These are phyloP conservation scores for Martes flavigula DNA, from an alignment of 2,797 vertebrate genomes.

Conservation along the genomic window DNA sequence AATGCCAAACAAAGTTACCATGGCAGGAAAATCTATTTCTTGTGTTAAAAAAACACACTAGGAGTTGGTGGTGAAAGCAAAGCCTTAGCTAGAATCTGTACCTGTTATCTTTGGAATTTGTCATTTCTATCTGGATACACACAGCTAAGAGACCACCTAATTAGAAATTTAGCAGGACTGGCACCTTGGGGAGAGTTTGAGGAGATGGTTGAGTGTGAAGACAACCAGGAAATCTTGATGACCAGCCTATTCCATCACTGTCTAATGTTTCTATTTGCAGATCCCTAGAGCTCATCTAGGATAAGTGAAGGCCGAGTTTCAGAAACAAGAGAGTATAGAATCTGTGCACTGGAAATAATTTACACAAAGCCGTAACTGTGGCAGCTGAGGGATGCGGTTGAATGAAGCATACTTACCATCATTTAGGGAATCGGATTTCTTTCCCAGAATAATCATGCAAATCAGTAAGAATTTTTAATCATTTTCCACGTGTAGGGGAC, in stretches of 20 bases:
- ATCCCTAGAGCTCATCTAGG: not conserved
- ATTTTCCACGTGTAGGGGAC: not conserved
- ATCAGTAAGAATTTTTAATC: not conserved
- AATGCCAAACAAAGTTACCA: not conserved
- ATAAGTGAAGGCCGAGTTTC: not conserved
- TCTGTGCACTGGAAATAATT: not conserved
- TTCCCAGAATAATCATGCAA: not conserved
- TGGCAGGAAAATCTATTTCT: not conserved
- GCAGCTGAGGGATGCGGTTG: not conserved
- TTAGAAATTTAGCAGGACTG: not conserved
- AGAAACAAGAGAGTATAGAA: not conserved
- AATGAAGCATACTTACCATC: not conserved
- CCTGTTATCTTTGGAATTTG: not conserved
- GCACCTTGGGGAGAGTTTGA: not conserved
- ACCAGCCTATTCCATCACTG: not conserved
- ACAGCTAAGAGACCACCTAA: not conserved
- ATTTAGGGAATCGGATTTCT: not conserved
- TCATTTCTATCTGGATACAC: not conserved
- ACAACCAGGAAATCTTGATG: not conserved
- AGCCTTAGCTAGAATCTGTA: not conserved
- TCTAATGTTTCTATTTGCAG: not conserved
- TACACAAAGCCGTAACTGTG: not conserved
- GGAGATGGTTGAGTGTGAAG: not conserved
- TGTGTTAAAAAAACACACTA: not conserved
- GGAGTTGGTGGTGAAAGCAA: not conserved